phyloP scores from a whole-genome alignment of 2,113 vertebrate species.

The Verasper variegatus region DNA sequence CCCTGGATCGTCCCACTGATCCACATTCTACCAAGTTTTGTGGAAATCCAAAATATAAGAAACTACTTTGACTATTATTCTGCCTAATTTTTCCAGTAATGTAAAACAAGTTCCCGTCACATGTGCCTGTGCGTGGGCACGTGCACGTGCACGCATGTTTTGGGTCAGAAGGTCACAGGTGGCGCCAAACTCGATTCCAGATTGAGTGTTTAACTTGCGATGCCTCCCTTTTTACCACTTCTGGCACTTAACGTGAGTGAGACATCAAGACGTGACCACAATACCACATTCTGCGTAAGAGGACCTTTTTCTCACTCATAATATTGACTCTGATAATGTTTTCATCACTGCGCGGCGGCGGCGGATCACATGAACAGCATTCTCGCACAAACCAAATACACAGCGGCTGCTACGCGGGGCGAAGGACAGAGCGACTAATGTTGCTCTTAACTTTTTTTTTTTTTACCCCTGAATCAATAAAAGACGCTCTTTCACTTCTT shows the following conservation, averaged over 20 bases:
- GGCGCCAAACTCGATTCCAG: constrained; percentile 50
- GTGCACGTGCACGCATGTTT: constrained; percentile 31
- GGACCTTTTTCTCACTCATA: constrained; percentile 72
- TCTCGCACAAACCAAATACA: constrained; percentile 61
- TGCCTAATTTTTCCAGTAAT: background rate
- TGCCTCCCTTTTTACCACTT: constrained; percentile 34
- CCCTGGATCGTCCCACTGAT: no score
- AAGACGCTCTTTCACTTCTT: constrained; percentile 69
- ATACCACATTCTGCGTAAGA: constrained; percentile 73
- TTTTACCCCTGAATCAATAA: constrained; percentile 76
- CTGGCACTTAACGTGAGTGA: constrained; percentile 48
- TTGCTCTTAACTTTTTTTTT: constrained; percentile 65
- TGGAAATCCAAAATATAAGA: no score
- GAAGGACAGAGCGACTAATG: constrained; percentile 65
- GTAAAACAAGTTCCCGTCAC: background rate
- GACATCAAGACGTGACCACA: constrained; percentile 67
- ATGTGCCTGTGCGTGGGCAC: background rate
- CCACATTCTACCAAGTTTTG: no score
- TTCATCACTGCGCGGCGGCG: constrained; percentile 66
- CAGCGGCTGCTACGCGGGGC: constrained; percentile 32
- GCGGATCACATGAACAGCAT: constrained; percentile 62
- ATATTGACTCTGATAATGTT: constrained; percentile 82
- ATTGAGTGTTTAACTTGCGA: constrained; percentile 50
- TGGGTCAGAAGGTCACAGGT: constrained; percentile 58
- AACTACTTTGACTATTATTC: background rate